Conservation (phyloP, 2,797 vertebrate genomes). For the Florisuga fusca region DNA sequence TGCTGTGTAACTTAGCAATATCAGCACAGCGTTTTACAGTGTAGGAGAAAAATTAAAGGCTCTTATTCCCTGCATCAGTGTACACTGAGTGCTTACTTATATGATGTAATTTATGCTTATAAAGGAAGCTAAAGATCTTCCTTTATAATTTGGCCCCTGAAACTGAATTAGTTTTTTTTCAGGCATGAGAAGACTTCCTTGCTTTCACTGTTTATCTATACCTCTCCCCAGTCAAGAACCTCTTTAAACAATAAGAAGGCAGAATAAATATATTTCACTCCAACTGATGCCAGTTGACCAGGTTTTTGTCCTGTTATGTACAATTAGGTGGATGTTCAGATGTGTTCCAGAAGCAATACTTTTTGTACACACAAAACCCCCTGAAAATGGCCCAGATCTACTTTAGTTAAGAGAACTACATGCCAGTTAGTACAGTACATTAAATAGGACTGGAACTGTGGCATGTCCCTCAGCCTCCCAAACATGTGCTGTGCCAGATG, state of each 20-base stretch:
- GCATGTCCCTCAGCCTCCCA: not conserved
- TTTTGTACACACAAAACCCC: not conserved
- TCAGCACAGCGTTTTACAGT: not conserved
- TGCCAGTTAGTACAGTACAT: not conserved
- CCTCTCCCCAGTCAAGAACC: not conserved
- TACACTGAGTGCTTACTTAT: not conserved
- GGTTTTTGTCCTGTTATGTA: not conserved
- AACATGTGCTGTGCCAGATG: not conserved
- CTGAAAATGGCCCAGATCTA: not conserved
- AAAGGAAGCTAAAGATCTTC: not conserved
- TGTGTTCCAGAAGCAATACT: not conserved
- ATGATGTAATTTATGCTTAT: not conserved
- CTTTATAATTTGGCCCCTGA: not conserved
- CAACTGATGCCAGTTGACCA: not conserved
- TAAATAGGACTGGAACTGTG: not conserved
- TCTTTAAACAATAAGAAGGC: not conserved
- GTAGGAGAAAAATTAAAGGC: not conserved
- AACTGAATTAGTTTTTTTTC: not conserved
- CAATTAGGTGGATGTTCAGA: not conserved
- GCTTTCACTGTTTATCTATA: not conserved
- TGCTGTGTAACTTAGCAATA: not conserved
- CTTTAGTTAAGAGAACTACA: conserved; percentile 38
- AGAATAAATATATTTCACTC: not conserved
- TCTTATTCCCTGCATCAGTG: not conserved
- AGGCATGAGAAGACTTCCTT: not conserved